Conservation (phyloP, 2,113 vertebrate species). For the Planiliza haematocheilus region DNA sequence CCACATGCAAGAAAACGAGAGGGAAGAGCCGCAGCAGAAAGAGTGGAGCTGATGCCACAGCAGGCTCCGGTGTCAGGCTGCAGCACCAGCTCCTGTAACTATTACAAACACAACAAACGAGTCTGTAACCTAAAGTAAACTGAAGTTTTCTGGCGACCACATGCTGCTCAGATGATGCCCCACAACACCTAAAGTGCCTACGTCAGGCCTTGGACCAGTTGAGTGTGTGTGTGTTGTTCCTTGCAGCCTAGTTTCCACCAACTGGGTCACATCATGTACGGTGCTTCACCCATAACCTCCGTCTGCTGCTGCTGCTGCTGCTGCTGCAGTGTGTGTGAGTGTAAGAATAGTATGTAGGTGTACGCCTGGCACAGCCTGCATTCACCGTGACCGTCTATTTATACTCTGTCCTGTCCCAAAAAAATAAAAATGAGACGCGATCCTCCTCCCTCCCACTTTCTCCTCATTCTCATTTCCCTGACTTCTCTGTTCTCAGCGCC, state of each 20-base stretch:
- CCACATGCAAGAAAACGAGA: too few relatives aligned
- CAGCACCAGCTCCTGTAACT: too few relatives aligned
- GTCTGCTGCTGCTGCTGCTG: too few relatives aligned
- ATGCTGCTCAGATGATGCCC: slow-evolving; percentile 9
- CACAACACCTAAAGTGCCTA: slow-evolving; percentile 20
- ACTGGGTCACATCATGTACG: slow-evolving; percentile 65
- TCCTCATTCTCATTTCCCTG: slow-evolving; percentile 21
- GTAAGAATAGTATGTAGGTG: slow-evolving; percentile 48
- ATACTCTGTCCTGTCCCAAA: slow-evolving; percentile 57
- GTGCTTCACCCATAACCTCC: slow-evolving; percentile 58
- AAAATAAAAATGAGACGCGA: too few relatives aligned
- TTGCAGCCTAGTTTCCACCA: slow-evolving; percentile 67
- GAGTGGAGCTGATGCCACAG: too few relatives aligned
- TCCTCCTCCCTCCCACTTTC: slow-evolving; percentile 5
- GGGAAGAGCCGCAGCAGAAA: too few relatives aligned
- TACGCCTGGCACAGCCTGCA: slow-evolving; percentile 29
- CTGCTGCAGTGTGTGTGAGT: slow-evolving; percentile 38
- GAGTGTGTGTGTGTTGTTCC: slow-evolving; percentile 33
- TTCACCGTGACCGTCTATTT: slow-evolving; percentile 62
- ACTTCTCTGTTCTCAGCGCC: slow-evolving; percentile 14
- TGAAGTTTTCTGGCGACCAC: not conserved
- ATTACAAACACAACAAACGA: too few relatives aligned
- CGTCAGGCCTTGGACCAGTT: slow-evolving; percentile 4
- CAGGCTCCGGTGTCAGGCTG: too few relatives aligned
- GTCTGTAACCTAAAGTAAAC: too few relatives aligned